phyloP scores from a whole-genome alignment of 2,888 invertebrate species.

The Hemaris fuciformis region DNA sequence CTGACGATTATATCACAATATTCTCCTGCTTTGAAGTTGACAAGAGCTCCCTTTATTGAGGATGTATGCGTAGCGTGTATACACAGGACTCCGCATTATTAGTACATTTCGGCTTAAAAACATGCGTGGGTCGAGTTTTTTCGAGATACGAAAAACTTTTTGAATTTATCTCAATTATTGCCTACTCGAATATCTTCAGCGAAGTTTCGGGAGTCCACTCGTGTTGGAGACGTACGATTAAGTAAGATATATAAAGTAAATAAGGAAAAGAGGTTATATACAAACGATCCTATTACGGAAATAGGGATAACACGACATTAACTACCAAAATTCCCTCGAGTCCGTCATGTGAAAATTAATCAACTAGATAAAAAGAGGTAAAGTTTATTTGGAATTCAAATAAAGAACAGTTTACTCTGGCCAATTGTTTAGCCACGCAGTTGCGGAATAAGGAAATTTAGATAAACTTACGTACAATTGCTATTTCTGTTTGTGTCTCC shows the following conservation, averaged over 20 bases:
- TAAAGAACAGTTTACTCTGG: not conserved
- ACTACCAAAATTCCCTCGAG: not conserved
- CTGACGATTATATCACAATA: not conserved
- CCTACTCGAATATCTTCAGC: slow-evolving; percentile 3
- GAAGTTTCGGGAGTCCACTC: not conserved
- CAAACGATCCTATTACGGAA: not conserved
- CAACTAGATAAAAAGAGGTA: not conserved
- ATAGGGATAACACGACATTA: not conserved
- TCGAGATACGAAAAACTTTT: slow-evolving; percentile 5
- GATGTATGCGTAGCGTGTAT: not conserved
- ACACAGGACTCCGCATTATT: not conserved
- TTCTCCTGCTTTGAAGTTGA: not conserved
- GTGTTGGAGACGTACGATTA: not conserved
- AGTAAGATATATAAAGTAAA: not conserved
- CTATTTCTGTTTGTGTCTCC: not conserved
- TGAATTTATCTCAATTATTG: slow-evolving; percentile 11
- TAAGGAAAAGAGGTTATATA: not conserved
- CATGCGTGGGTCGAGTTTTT: not conserved
- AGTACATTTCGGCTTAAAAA: slow-evolving; percentile 8
- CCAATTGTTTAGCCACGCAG: not conserved
- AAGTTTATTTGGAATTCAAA: not conserved
- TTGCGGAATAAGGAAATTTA: not conserved
- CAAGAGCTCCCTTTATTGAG: not conserved
- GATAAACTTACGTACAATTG: not conserved
- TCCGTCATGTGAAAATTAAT: not conserved